These are phyloP conservation scores for Labrus mixtus DNA, from an alignment of 2,113 vertebrate species.

Conservation along the genomic window DNA sequence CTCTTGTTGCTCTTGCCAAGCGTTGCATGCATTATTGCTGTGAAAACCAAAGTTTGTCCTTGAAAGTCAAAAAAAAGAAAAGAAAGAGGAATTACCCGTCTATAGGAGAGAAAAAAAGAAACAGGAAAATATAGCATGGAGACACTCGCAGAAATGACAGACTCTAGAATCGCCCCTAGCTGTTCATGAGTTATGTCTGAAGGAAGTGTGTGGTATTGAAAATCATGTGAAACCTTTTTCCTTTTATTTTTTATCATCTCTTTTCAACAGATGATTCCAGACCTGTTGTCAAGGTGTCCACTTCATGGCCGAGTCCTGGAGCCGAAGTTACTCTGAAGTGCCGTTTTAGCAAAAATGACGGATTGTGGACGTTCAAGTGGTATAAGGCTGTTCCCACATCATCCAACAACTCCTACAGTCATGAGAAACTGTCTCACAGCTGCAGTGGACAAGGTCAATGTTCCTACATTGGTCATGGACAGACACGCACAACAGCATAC, in stretches of 20 bases:
- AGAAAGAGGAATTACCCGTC: too few relatives aligned
- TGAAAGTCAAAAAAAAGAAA: too few relatives aligned
- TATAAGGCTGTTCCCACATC: slow-evolving; percentile 23
- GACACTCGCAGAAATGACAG: too few relatives aligned
- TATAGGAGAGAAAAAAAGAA: too few relatives aligned
- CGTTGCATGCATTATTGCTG: too few relatives aligned
- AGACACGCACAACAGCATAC: slow-evolving; percentile 43
- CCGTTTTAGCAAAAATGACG: neutral
- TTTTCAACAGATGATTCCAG: neutral
- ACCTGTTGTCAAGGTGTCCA: slow-evolving; percentile 43
- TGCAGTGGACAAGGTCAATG: slow-evolving; percentile 6
- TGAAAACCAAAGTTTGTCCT: too few relatives aligned
- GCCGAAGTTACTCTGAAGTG: slow-evolving; percentile 63
- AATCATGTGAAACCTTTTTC: neutral
- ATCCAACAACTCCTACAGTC: neutral
- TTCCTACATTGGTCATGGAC: slow-evolving; percentile 41
- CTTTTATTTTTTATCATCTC: neutral
- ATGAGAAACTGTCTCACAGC: slow-evolving; percentile 10
- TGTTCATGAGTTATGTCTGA: too few relatives aligned
- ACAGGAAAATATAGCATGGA: too few relatives aligned
- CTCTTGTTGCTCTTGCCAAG: too few relatives aligned
- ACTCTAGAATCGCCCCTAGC: too few relatives aligned
- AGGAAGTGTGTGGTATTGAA: too few relatives aligned
- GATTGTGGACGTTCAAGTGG: slow-evolving; percentile 47
- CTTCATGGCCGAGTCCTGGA: slow-evolving; percentile 50